Conservation (phyloP, 2,797 vertebrate species). For the Nannoperca obscura region DNA sequence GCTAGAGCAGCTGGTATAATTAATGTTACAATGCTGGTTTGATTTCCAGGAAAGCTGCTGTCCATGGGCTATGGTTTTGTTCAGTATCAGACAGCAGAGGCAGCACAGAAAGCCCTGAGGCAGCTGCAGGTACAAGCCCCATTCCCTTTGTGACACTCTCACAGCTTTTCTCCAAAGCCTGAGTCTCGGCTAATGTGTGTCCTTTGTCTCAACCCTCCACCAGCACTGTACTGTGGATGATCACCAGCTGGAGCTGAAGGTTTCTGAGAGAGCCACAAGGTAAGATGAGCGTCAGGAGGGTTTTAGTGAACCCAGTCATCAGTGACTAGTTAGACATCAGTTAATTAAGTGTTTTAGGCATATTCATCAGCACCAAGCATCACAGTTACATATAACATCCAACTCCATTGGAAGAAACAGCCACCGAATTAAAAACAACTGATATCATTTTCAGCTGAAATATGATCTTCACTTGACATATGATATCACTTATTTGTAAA, state of each 20-base stretch:
- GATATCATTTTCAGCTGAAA: neutral
- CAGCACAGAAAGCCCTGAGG: conserved; percentile 93
- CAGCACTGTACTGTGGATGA: conserved; percentile 91
- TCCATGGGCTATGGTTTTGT: conserved; percentile 99
- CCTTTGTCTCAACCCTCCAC: conserved; percentile 18
- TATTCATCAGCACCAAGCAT: neutral
- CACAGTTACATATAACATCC: neutral
- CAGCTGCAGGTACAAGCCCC: conserved; percentile 89
- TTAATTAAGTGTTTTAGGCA: neutral
- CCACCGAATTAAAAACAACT: neutral
- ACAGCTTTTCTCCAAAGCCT: neutral
- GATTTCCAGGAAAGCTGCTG: conserved; percentile 86
- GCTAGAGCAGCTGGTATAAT: neutral
- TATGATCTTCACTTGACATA: neutral
- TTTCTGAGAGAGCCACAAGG: conserved; percentile 93
- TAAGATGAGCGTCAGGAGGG: conserved; percentile 70
- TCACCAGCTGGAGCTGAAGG: conserved; percentile 93
- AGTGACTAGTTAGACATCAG: no score
- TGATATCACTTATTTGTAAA: neutral
- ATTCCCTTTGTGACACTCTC: neutral
- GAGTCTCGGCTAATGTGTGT: conserved; percentile 18
- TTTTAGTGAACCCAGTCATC: neutral
- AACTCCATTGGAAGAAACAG: neutral
- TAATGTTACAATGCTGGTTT: conserved; percentile 16
- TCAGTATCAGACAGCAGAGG: conserved; percentile 91